Evolutionary conservation across 2,797 vertebrate genomes (phyloP).

Genomic region (Sebastes iracundus): DNA sequence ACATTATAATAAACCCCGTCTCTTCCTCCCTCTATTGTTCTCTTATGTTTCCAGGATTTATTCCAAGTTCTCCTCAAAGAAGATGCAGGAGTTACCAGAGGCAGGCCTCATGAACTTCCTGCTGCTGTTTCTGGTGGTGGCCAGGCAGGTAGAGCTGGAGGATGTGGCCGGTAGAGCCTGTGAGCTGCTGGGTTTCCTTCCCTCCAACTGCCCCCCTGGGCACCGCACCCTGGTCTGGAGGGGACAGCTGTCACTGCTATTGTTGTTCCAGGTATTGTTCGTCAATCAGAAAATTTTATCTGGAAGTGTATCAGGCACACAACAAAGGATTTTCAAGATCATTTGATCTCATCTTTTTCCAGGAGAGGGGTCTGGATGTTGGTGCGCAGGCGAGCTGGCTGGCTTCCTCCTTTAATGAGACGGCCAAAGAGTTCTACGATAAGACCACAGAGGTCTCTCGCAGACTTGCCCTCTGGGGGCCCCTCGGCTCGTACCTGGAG

Average conservation of each 20-base stretch:
- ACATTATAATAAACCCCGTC: not conserved
- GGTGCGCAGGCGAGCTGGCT: slow-evolving; percentile 87
- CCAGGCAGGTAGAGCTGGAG: slow-evolving; percentile 87
- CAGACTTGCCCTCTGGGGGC: slow-evolving; percentile 89
- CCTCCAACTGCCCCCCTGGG: slow-evolving; percentile 75
- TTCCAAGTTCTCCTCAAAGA: slow-evolving; percentile 94
- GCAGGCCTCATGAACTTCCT: slow-evolving; percentile 94
- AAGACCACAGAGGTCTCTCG: slow-evolving; percentile 88
- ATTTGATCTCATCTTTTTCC: slow-evolving; percentile 55
- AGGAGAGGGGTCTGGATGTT: slow-evolving; percentile 90
- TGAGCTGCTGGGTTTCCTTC: slow-evolving; percentile 88
- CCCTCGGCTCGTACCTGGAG: slow-evolving; percentile 93
- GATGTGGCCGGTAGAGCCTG: slow-evolving; percentile 88
- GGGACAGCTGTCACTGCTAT: slow-evolving; percentile 88
- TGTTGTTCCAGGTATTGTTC: slow-evolving; percentile 83
- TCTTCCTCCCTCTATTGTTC: not conserved
- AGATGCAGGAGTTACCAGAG: slow-evolving; percentile 94
- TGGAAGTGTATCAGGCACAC: not conserved
- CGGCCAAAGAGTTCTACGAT: slow-evolving; percentile 93
- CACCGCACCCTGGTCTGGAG: slow-evolving; percentile 89
- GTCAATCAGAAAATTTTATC: not conserved
- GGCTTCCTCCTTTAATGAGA: slow-evolving; percentile 86
- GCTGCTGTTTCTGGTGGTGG: slow-evolving; percentile 90
- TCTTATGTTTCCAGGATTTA: slow-evolving; percentile 86
- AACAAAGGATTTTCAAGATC: not conserved